A percentile compares a stretch with the other conserved stretches of the same genome.
phyloP scores from a whole-genome alignment of 2,797 vertebrate species.

The Pangasius djambal region DNA sequence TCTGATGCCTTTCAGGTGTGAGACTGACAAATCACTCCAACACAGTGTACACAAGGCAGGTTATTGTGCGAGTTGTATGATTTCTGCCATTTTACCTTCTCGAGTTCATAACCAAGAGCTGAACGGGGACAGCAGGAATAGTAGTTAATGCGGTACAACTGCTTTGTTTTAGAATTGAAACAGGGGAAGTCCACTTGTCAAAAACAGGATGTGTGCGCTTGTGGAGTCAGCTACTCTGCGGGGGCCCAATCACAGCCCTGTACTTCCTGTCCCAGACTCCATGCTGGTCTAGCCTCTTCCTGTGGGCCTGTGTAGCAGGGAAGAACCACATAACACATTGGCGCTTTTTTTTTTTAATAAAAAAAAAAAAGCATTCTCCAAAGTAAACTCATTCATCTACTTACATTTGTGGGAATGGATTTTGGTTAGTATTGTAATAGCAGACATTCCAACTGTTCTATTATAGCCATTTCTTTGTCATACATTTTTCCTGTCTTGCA shows the following conservation, averaged over 20 bases:
- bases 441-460: conserved; percentile 35
- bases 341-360: conserved; percentile 19
- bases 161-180: conserved; percentile 66
- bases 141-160: conserved; percentile 42
- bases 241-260: conserved; percentile 68
- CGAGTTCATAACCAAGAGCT: not conserved
- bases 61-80: conserved; percentile 45
- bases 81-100: conserved; percentile 49
- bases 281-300: conserved; percentile 67
- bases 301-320: conserved; percentile 58
- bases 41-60: conserved; percentile 33
- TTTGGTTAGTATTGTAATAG: conserved; percentile 42
- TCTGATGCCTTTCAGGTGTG: conserved; percentile 12
- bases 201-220: conserved; percentile 76
- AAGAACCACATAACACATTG: conserved; percentile 48
- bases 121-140: conserved; percentile 47
- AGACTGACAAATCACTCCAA: not conserved
- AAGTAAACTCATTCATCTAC: conserved; percentile 45
- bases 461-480: conserved; percentile 26
- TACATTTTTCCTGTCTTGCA: conserved; percentile 25
- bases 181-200: conserved; percentile 74
- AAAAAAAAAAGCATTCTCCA: conserved; percentile 28
- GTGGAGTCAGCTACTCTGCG: conserved; percentile 71
- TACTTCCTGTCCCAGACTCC: conserved; percentile 70
- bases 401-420: conserved; percentile 41